Evolutionary conservation across 2,113 vertebrate genomes (phyloP).

Genomic region (Amblyornis subalaris): DNA sequence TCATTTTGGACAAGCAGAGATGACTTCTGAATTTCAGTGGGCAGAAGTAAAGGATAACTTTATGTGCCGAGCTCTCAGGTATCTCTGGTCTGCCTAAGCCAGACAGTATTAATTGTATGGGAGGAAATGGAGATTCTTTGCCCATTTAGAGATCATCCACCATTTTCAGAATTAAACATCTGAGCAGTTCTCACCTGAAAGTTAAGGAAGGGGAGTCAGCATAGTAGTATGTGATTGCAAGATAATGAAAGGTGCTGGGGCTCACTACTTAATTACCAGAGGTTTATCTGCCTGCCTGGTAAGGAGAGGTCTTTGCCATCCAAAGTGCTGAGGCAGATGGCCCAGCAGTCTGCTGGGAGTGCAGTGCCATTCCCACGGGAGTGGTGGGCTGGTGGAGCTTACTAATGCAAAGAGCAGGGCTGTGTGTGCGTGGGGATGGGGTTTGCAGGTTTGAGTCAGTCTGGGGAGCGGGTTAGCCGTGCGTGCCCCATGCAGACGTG

Average conservation of each 20-base stretch:
- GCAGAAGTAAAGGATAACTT: not conserved
- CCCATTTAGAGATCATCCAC: slow-evolving; percentile 3
- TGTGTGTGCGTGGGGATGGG: not conserved
- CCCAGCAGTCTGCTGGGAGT: not conserved
- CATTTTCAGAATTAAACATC: slow-evolving; percentile 7
- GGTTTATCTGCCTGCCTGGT: not conserved
- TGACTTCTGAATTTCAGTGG: not conserved
- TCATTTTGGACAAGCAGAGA: not conserved
- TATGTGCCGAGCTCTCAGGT: not conserved
- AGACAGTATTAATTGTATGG: not conserved
- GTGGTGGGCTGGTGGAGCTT: not conserved
- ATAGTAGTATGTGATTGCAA: not conserved
- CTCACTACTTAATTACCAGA: not conserved
- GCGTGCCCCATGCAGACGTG: fast-evolving
- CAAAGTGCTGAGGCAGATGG: not conserved
- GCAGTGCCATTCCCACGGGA: not conserved
- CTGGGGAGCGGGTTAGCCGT: not conserved
- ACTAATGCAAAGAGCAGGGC: not conserved
- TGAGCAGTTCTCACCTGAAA: not conserved
- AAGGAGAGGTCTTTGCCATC: not conserved
- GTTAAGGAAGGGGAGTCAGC: not conserved
- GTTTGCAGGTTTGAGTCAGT: not conserved
- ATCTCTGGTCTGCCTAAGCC: not conserved
- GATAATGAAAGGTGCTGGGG: not conserved
- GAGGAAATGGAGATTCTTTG: slow-evolving; percentile 36